Conservation (phyloP, 2,113 vertebrate species). For the Thryonomys swinderianus region DNA sequence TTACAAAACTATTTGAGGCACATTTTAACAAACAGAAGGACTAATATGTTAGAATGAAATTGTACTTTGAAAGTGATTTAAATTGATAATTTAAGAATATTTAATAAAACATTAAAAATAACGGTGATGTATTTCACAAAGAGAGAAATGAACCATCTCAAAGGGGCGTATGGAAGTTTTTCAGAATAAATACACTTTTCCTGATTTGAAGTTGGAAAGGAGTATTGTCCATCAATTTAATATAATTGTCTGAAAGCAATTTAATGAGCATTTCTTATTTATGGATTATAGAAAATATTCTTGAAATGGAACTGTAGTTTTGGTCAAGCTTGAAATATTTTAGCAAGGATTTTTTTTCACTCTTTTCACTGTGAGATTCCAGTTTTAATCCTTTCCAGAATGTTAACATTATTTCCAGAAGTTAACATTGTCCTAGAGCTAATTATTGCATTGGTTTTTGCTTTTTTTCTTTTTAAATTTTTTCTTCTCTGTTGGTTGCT, state of each 20-base stretch:
- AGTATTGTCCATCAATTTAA: not conserved
- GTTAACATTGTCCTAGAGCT: not conserved
- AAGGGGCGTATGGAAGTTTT: not conserved
- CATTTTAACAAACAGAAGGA: slow-evolving; percentile 14
- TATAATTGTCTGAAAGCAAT: not conserved
- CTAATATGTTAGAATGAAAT: not conserved
- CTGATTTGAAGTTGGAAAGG: not conserved
- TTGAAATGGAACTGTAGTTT: not conserved
- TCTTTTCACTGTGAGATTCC: not conserved
- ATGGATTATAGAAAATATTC: not conserved
- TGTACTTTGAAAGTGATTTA: not conserved
- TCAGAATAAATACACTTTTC: not conserved
- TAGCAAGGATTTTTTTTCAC: not conserved
- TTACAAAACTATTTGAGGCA: not conserved
- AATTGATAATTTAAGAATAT: not conserved
- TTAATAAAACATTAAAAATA: not conserved
- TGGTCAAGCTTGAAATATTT: not conserved
- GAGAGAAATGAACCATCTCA: not conserved
- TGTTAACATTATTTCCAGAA: no score
- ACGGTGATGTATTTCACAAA: not conserved
- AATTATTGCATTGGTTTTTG: not conserved
- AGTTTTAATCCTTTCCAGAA: not conserved
- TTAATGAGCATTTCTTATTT: not conserved
- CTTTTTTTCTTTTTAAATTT: not conserved
- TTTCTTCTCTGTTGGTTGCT: not conserved